Base-by-base conservation (phyloP, 2,113 vertebrate species). In the Stigmatopora argus region DNA sequence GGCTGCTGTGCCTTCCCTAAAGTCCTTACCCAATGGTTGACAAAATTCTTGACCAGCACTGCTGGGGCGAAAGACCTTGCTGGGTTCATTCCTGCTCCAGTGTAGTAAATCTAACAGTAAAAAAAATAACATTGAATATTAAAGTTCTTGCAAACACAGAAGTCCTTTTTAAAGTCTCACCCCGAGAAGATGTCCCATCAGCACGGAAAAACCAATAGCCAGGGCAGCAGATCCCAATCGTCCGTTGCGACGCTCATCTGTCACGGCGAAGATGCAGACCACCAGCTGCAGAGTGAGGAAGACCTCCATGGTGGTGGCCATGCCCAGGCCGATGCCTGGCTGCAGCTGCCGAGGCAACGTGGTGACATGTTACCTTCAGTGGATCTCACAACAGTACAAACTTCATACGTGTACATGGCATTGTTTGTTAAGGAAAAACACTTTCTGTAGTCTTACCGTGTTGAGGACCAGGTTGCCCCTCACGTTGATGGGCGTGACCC, bases 51-150 rank as follows among this genome's bases (percentile, higher is more conserved):
- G 72, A 94, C 87, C 69, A 98, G 88, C 82, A 96, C 90, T 21
- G 96, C 96, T 12, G 95, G 95, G 62, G 94, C 96, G 19, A 98
- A 98, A 72, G 94, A 96, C 55, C 95, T 93, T 2, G 95, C 96
- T 49, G 96, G 96, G 77, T 98, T 98, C 96, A 98, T 98, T 71
- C 95, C 90, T 68, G 94, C 92, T 15, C 96, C 95, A 17, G 96
- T 98, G 78, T 96, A 98, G 82, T 95, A 94, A 71, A 98, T 93
- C 95, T 98, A 86, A 48, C 71, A 14, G 35, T 9, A n/a, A 9
- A 23, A 56, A 72, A 48, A 80, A 57, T 70, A n/a, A n/a, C 48
- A 76, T 26, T 58, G 17, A 38, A n/a, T 26, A 35, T 45, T 62
- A 11, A 53, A 53, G 51, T 26, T 53, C 3, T 53, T 48, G 46